Percentiles rank a stretch among this genome's conserved stretches.
Evolutionary conservation across 2,888 invertebrate species (phyloP).

Genomic region (Cheilosia urbana): DNA sequence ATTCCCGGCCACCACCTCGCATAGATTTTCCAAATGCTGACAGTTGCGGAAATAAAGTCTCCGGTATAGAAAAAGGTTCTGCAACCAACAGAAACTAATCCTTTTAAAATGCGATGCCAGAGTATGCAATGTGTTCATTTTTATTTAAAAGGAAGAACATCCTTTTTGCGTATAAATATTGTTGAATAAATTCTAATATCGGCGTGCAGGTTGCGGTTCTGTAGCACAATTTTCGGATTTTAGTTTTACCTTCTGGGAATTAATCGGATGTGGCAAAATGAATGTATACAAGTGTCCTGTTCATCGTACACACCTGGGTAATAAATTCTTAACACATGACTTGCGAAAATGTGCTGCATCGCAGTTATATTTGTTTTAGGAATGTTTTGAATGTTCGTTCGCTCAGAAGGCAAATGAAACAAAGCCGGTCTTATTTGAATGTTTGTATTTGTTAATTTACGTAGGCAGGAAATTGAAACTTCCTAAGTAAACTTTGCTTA

Average conservation of each 20-base stretch:
- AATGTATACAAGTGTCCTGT: neutral
- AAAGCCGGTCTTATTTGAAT: no score
- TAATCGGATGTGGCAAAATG: neutral
- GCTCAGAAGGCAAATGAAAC: no score
- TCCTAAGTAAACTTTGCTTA: no score
- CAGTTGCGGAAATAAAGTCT: slow-evolving; percentile 81
- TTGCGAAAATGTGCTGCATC: no score
- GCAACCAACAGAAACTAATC: slow-evolving; percentile 55
- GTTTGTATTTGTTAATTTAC: no score
- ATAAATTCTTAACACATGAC: no score
- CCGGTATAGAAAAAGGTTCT: slow-evolving; percentile 75
- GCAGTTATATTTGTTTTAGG: no score
- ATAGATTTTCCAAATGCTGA: slow-evolving; percentile 81
- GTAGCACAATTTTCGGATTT: slow-evolving; percentile 27
- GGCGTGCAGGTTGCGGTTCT: slow-evolving; percentile 7
- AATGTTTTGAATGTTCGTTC: no score
- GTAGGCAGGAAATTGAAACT: no score
- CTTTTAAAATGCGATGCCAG: slow-evolving; percentile 44
- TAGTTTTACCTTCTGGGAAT: slow-evolving; percentile 33
- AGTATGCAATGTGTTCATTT: slow-evolving; percentile 1
- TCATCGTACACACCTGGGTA: neutral
- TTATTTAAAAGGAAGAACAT: slow-evolving; percentile 43
- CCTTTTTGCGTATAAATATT: slow-evolving; percentile 32
- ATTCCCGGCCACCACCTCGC: slow-evolving; percentile 57
- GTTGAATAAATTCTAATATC: slow-evolving; percentile 55